phyloP scores from a whole-genome alignment of 2,888 invertebrate genomes.

The Glomeris marginata region DNA sequence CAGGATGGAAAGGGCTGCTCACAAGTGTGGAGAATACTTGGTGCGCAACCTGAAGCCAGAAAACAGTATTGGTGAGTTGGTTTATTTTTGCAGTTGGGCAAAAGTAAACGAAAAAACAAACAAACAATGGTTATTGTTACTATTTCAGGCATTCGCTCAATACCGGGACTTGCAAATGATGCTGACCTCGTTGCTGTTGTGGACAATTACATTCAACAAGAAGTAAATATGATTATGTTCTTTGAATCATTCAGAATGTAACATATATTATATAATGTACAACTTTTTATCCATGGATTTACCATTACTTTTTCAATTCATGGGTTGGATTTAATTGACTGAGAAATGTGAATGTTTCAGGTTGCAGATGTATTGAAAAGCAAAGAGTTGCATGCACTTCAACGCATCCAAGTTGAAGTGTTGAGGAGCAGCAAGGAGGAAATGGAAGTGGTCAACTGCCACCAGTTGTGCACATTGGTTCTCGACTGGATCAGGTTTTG shows the following conservation, averaged over 20 bases:
- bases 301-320: too few species aligned
- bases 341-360: too few species aligned
- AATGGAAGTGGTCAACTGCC: constrained; percentile 41
- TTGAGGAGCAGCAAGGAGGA: constrained; percentile 54
- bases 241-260: too few species aligned
- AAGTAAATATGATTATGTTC: too few species aligned
- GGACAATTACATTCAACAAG: constrained; percentile 51
- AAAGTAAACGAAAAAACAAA: background rate
- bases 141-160: constrained; percentile 34
- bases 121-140: background rate
- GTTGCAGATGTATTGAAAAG: constrained; percentile 38
- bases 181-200: constrained; percentile 44
- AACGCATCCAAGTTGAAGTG: constrained; percentile 54
- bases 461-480: constrained; percentile 45
- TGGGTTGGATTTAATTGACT: too few species aligned
- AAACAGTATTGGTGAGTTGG: constrained; percentile 31
- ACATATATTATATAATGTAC: too few species aligned
- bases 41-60: constrained; percentile 45
- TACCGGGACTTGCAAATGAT: constrained; percentile 38
- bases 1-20: constrained; percentile 56
- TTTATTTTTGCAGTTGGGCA: background rate
- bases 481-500: constrained; percentile 44
- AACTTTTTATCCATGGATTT: too few species aligned
- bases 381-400: constrained; percentile 47
- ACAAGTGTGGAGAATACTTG: constrained; percentile 52